A percentile compares a stretch with the other conserved stretches of the same genome.
Conservation (phyloP, 2,797 vertebrate genomes). For the Pteropus rufus region DNA sequence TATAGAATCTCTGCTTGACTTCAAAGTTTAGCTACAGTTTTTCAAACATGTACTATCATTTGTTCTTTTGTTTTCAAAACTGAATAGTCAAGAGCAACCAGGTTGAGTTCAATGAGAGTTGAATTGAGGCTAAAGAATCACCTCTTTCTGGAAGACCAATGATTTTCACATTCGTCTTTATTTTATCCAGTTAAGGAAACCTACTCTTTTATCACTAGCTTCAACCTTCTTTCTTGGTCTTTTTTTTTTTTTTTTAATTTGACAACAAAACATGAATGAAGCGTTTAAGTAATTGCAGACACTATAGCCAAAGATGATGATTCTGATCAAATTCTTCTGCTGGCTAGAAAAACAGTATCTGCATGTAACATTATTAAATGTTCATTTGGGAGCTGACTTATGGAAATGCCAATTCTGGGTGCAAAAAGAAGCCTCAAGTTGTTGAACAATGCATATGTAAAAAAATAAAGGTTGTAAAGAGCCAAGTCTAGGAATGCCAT, state of each 20-base stretch:
- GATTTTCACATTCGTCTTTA: not conserved
- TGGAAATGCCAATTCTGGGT: not conserved
- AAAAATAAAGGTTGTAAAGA: not conserved
- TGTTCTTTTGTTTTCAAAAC: not conserved
- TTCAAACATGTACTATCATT: not conserved
- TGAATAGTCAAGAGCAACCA: not conserved
- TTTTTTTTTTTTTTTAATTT: not conserved
- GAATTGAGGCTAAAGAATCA: not conserved
- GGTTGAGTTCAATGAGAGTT: not conserved
- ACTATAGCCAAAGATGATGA: not conserved
- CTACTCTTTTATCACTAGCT: not conserved
- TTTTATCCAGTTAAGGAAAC: not conserved
- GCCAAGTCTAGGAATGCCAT: not conserved
- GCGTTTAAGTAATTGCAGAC: not conserved
- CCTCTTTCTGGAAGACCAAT: not conserved
- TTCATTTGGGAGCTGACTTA: not conserved
- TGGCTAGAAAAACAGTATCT: not conserved
- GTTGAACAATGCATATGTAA: not conserved
- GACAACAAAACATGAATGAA: not conserved
- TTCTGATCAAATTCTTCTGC: not conserved
- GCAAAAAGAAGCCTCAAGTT: not conserved
- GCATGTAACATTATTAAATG: not conserved
- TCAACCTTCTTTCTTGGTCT: not conserved
- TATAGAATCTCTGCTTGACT: not conserved
- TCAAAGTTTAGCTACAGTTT: not conserved